Base-by-base conservation (phyloP, 1,140 invertebrate genomes). In the Cydia strobilella region DNA sequence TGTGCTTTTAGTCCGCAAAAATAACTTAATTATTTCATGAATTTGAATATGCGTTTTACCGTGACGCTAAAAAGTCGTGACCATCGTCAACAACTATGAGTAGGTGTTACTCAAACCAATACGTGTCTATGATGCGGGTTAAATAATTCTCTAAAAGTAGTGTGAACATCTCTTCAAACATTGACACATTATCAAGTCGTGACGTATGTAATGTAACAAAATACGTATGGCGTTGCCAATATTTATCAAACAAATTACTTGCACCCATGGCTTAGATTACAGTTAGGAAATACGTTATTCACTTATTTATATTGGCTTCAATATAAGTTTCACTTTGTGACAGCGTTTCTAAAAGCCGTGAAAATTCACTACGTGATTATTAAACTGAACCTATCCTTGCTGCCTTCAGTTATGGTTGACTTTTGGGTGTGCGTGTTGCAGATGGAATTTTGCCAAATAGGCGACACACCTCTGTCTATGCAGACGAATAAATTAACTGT, bases 401-500 rank as follows among this genome's bases (percentile, higher is more conserved):
- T 12, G 1, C 0, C 1, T 27, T 10, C 35, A 0, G 0, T 73
- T 86, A 86, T 27, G 74, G 77, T 80, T 23, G 23, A 72, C 65
- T 78, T 77, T 90, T 15, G 12, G 35, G 35, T 81, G 73, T 3
- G 10, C 12, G 12, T 7, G 39, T 12, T 0, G 2, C 35, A 39
- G 77, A 84, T 93, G 90, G 91, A 90, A 75, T 82, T 83, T 77
- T 91, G 91, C 91, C 91, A 93, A 90, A 80, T 73, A 81, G 81
- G 81, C 83, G 90, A 90, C 88, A 91, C 87, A 88, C 88, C 82
- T 87, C 86, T 86, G 86, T 88, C 85, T 89, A 90, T 86, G 79
- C 85, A 90, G 89, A 91, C 87, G 88, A 86, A 93, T 93, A 93
- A 93, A 93, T 93, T 93, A 91, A 76, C 88, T 85, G 87, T 93